Conservation (phyloP, 1,140 invertebrate genomes). For the Hylaeus anthracinus region DNA sequence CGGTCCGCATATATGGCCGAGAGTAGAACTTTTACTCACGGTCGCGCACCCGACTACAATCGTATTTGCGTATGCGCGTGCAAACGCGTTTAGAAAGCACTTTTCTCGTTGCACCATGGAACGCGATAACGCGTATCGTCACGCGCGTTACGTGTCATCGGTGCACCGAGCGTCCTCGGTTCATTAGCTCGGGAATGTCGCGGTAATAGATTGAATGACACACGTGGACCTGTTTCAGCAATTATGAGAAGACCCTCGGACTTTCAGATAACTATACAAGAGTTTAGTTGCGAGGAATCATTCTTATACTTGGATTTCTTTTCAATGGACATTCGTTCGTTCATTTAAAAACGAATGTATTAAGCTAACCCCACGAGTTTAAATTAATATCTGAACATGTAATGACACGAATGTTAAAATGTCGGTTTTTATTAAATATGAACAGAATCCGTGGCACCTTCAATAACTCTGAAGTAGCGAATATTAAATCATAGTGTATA, state of each 20-base stretch:
- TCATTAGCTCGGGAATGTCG: neutral
- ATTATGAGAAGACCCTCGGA: neutral
- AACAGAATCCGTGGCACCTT: too few relatives aligned
- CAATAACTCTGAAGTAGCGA: too few relatives aligned
- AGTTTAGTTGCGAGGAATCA: too few relatives aligned
- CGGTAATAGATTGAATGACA: neutral
- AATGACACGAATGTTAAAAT: too few relatives aligned
- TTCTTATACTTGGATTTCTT: too few relatives aligned
- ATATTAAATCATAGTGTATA: too few relatives aligned
- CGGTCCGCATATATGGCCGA: slow-evolving; percentile 73
- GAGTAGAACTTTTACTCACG: slow-evolving; percentile 76
- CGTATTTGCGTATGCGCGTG: slow-evolving; percentile 35
- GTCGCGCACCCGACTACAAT: slow-evolving; percentile 16
- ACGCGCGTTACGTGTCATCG: slow-evolving; percentile 7
- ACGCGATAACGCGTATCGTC: slow-evolving; percentile 27
- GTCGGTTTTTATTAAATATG: too few relatives aligned
- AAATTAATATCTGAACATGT: too few relatives aligned
- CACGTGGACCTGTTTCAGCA: neutral
- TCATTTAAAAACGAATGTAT: too few relatives aligned
- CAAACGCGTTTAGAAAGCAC: slow-evolving; percentile 71
- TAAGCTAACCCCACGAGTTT: too few relatives aligned
- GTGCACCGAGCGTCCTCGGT: neutral
- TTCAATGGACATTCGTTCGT: too few relatives aligned
- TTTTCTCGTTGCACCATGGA: slow-evolving; percentile 42
- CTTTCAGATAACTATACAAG: too few relatives aligned